Base-by-base conservation (phyloP, 2,888 invertebrate species). In the Andrena camellia region DNA sequence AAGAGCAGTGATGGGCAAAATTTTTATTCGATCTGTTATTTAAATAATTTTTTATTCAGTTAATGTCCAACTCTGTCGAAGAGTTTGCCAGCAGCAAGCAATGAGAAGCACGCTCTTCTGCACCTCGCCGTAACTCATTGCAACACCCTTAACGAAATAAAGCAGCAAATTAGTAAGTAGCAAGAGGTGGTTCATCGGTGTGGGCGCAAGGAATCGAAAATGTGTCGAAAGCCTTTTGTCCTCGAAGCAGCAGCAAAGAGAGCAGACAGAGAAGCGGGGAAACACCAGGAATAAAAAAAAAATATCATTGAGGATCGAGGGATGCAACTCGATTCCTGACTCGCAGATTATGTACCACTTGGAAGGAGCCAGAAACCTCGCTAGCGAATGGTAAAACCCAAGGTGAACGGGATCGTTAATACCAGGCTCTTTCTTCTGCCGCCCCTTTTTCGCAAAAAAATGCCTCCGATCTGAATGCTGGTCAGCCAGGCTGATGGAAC, bases 391-490 rank as follows among this genome's bases (percentile, higher is more conserved):
- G 26, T 6, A 52, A 42, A 31, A 6, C 78, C 75, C 89, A 90
- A 90, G 90, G 89, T 87, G 72, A 90, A 88, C 90, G 48, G 71
- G 89, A 76, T 86, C 69, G 83, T 90, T 84, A 70, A 59, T 26
- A 68, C 54, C 33, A 31, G 62, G 52, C 20, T 26, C 66, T 64
- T 42, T 60, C 29, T 59, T 70, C 13, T n/a, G 8, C 10, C 6
- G 23, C n/a, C 63, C 29, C 50, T 78, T 59, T 69, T 20, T 10
- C 6, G 2, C 29, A 29, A n/a, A n/a, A n/a, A n/a, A n/a, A 50
- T 35, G 42, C 63, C 31, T 6, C 50, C 10, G 13, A 52, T 48
- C 17, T 26, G 23, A 26, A 57, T 57, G 57, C 57, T 23, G 57
- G 26, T 13, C 50, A 31, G 23, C 10, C 20, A 10, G 17, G n/a